Base-by-base conservation (phyloP, 2,797 vertebrate species). In the Amazona finschi region DNA sequence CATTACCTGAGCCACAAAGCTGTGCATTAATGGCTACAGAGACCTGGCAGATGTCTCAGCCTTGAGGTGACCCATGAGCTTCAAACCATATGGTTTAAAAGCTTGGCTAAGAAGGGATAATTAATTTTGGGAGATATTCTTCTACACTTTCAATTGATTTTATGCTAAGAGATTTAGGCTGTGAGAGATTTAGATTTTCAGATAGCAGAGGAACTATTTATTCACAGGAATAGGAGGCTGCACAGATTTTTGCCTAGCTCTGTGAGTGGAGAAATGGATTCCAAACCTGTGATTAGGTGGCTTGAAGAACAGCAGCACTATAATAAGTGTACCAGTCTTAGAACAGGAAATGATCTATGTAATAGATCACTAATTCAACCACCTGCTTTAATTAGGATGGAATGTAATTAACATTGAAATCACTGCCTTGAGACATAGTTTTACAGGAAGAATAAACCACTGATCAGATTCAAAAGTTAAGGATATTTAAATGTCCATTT, bases 261-360 rank as follows among this genome's bases (percentile, higher is more conserved):
- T 78, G 16, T 60, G 55, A 70, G 22, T 28, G 31, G 36, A 18
- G 28, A 72, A 92, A 90, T 83, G 18, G 11, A 36, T 53, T 71
- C 28, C 60, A 81, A 73, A 88, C 9, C 33, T 85, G 14, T 66
- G 28, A 60, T 84, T 70, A 82, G 30, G 17, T 30, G 36, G n/a
- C 44, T 88, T 73, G 60, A 92, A 70, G 70, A 92, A 39, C 52
- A 78, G 8, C 28, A 87, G 61, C 13, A 84, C 25, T 57, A 67
- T 92, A 90, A 76, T 8, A 38, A 9, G n/a, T 78, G 74, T 78
- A 84, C 46, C 73, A 64, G 39, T 88, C 79, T 74, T 85, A 90
- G 85, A 86, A 79, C 53, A 81, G 82, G 94, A 92, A 96, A 94
- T 91, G 10, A 70, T 86, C 85, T 92, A 85, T 94, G 52, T 89